These are phyloP conservation scores for Lagocephalus sceleratus DNA, from an alignment of 2,797 vertebrate genomes.

Conservation along the genomic window DNA sequence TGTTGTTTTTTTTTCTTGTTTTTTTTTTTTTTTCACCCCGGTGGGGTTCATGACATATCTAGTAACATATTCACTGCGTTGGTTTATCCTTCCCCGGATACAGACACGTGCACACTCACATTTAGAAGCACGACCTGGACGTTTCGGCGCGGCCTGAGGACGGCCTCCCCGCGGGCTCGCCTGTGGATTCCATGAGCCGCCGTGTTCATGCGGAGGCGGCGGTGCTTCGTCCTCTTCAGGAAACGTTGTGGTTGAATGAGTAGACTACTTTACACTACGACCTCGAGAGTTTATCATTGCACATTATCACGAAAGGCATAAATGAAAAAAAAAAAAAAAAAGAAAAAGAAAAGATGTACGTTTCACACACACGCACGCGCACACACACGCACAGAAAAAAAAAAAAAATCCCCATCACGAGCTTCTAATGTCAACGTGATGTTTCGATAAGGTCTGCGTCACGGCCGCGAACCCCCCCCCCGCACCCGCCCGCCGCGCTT, in stretches of 20 bases:
- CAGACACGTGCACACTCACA: conserved; percentile 61
- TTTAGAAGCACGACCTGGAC: conserved; percentile 28
- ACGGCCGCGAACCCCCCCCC: not conserved
- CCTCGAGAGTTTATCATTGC: conserved; percentile 71
- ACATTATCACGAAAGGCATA: conserved; percentile 71
- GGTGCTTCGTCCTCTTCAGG: conserved; percentile 32
- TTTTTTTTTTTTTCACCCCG: conserved; percentile 48
- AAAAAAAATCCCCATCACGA: conserved; percentile 52
- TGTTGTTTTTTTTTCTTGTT: no score
- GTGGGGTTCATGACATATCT: conserved; percentile 42
- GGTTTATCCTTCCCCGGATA: conserved; percentile 52
- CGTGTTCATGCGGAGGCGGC: conserved; percentile 25
- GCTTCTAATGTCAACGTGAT: conserved; percentile 26
- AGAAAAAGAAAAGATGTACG: conserved; percentile 63
- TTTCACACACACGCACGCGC: conserved; percentile 51
- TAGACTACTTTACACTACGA: conserved; percentile 61
- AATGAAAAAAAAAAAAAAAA: conserved; percentile 7
- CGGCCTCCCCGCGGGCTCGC: conserved; percentile 23
- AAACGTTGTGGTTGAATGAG: conserved; percentile 49
- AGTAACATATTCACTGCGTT: conserved; percentile 52
- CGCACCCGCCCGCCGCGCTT: conserved; percentile 2
- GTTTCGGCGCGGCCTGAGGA: conserved; percentile 44
- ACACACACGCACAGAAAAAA: conserved; percentile 16
- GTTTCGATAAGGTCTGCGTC: conserved; percentile 22
- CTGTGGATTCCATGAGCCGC: conserved; percentile 2